Evolutionary conservation across 2,113 vertebrate genomes (phyloP), one percentile per base, ranked within the genome.

Genomic region (Podocnemis expansa): DNA sequence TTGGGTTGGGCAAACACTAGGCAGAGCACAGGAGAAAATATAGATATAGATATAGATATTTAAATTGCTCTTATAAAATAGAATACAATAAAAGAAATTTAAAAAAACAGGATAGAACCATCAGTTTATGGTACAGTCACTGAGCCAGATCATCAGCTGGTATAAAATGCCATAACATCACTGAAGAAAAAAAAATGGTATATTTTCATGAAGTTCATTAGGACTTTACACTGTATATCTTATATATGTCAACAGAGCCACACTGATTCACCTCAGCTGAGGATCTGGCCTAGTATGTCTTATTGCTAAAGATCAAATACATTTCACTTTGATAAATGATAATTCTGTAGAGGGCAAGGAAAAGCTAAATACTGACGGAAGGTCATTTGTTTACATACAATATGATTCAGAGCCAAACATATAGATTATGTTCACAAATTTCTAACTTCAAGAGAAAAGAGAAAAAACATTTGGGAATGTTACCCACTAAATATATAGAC

Each of bases 371-470:
- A 38, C 56, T 84, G 87, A 85, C 38, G 89, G 96, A 87, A 89
- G 14, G 11, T 49, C 80, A 91, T 95, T 95, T 76, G n/a, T 81
- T 93, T 60, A 92, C 93, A 94, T 95, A 34, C 10, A 93, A 90
- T 70, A 27, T 83, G 3, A 91, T 84, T 80, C 12, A 90, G 81
- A 91, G 78, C 86, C n/a, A 91, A 90, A 84, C 25, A 2, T 76
- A 87, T 93, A 93, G 79, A 88, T 96, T 91, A 79, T 49, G 34
- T 38, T 84, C 21, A 58, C 58, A 94, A 79, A 80, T 95, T 94
- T 4, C 29, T 55, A 87, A 49, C 63, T 96, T 95, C 95, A 91
- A 96, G 21, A 96, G 93, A 73, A 95, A 60, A 92, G 67, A 13
- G 24, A 81, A 81, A 22, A 45, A 86, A 38, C 67, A 84, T 9